Percentiles rank a stretch among this genome's conserved stretches.
Evolutionary conservation across 2,797 vertebrate genomes (phyloP).

Genomic region (Lycodopsis pacificus): DNA sequence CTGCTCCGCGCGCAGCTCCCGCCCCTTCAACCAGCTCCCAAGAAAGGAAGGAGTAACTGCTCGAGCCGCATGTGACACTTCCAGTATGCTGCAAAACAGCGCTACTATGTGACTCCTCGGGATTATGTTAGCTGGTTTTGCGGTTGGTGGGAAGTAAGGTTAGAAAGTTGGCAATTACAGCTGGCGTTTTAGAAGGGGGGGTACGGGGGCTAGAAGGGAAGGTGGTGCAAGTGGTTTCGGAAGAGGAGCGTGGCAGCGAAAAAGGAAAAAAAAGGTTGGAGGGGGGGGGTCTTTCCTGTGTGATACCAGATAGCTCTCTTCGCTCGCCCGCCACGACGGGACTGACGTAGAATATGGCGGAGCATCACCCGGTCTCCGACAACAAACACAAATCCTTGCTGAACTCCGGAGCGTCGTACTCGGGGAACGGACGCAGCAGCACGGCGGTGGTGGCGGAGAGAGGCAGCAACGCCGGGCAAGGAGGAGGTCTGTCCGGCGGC

Average conservation of each 20-base stretch:
- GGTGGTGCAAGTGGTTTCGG: slow-evolving; percentile 56
- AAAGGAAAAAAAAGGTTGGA: slow-evolving; percentile 17
- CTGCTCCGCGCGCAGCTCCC: slow-evolving; percentile 61
- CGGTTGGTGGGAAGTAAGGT: slow-evolving; percentile 35
- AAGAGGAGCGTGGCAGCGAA: slow-evolving; percentile 71
- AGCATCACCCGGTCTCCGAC: slow-evolving; percentile 89
- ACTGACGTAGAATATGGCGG: slow-evolving; percentile 93
- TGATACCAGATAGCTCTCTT: slow-evolving; percentile 63
- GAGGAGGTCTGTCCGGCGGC: slow-evolving; percentile 89
- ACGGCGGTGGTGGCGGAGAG: slow-evolving; percentile 76
- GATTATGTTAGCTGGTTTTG: slow-evolving; percentile 25
- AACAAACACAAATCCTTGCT: slow-evolving; percentile 90
- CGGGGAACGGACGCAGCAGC: slow-evolving; percentile 81
- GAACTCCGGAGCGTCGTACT: slow-evolving; percentile 86
- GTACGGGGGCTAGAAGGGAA: slow-evolving; percentile 27
- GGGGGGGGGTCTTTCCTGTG: slow-evolving; percentile 40
- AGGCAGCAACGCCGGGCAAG: slow-evolving; percentile 54
- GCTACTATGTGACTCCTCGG: slow-evolving; percentile 63
- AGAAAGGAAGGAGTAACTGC: slow-evolving; percentile 67
- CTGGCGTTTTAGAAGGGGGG: slow-evolving; percentile 30
- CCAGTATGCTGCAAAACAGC: slow-evolving; percentile 47
- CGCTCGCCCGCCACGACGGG: slow-evolving; percentile 71
- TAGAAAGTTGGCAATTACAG: slow-evolving; percentile 37
- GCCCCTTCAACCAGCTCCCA: slow-evolving; percentile 65
- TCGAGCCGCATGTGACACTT: slow-evolving; percentile 68